Evolutionary conservation across 2,888 invertebrate species (phyloP), one percentile per base, ranked within the genome.

Genomic region (Smittia aterrima): DNA sequence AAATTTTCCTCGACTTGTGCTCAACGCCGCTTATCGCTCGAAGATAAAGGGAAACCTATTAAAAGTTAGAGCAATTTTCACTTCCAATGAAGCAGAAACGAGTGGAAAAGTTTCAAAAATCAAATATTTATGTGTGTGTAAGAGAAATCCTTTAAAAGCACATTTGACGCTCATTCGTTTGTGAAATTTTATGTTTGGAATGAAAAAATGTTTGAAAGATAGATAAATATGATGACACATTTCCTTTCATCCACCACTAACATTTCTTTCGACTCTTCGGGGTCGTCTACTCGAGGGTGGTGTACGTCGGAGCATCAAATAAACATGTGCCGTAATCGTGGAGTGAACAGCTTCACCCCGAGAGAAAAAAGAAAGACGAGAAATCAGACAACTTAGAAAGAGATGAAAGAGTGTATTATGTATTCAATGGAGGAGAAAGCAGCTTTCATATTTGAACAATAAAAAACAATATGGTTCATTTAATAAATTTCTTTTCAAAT

Each of bases 381-480:
- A 54, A n/a, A 54, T 13, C 16, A 18, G 16, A n/a, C 54, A 62
- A 11, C 13, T 7, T 13, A 66, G 27, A 32, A 66, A 66, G n/a
- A n/a, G n/a, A n/a, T n/a, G n/a, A n/a, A n/a, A n/a, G n/a, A n/a
- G 66, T 16, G 32, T 66, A 66, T 66, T 66, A 66, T 66, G 66
- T 66, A 66, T 66, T 66, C 66, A 66, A 66, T 66, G 66, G 27
- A 66, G 32, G 32, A 62, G 66, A 66, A 66, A 66, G 16, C n/a
- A 66, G 58, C 58, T 58, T 58, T 58, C 58, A 18, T 58, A 58
- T 58, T 58, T 58, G 18, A 6, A 58, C 58, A 58, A 58, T 58
- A 58, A 58, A 58, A 58, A 58, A 58, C 58, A 58, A 58, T 58
- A 58, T 58, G 58, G 58, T 58, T 58, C 58, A 58, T 58, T 58